Evolutionary conservation across 2,888 invertebrate species (phyloP).

Genomic region (Adelphocoris suturalis): DNA sequence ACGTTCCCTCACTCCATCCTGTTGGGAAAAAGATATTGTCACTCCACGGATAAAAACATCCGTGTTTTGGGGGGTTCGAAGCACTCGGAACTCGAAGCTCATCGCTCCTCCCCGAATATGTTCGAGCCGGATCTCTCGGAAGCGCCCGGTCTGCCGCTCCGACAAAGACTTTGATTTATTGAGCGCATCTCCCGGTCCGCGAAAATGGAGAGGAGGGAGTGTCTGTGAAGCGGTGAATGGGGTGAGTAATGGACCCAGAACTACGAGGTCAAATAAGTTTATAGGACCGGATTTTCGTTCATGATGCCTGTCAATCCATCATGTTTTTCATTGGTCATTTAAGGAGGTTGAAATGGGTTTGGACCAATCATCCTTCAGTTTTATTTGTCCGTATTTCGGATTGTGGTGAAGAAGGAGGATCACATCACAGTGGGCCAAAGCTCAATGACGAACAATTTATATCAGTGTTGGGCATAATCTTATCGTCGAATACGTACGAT

Average conservation of each 20-base stretch:
- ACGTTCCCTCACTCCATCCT: no score
- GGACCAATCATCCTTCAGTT: neutral
- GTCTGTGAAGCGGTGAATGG: constrained; percentile 7
- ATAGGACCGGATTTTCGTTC: neutral
- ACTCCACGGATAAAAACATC: neutral
- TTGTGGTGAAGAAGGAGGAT: no score
- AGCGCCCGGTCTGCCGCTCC: neutral
- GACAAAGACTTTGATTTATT: constrained; percentile 34
- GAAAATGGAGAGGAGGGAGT: constrained; percentile 2
- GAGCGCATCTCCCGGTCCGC: constrained; percentile 16
- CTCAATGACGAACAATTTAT: no score
- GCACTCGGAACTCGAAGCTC: neutral
- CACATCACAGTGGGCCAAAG: no score
- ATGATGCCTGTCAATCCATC: constrained; percentile 1
- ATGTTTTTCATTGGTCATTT: neutral
- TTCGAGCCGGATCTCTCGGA: neutral
- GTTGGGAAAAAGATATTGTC: neutral
- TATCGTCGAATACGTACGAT: no score
- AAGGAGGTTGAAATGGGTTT: neutral
- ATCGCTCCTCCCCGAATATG: constrained; percentile 5
- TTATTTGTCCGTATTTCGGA: neutral
- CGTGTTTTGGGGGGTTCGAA: neutral
- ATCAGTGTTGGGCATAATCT: no score
- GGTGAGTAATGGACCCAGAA: constrained; percentile 14
- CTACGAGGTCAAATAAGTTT: constrained; percentile 20